Base-by-base conservation (phyloP, 2,888 invertebrate species). In the Pediacus dermestoides region DNA sequence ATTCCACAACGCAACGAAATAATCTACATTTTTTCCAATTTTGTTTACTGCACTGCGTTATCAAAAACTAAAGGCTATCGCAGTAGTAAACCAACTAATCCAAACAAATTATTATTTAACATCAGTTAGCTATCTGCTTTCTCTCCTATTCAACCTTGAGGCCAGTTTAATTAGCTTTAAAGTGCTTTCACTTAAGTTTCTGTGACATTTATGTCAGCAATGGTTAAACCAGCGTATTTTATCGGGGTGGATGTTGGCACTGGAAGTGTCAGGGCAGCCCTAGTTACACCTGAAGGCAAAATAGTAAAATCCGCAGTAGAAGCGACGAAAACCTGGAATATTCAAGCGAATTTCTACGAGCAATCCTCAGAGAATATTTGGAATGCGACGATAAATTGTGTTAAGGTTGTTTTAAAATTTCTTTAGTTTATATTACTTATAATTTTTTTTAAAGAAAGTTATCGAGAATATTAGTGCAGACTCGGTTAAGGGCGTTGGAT, bases 191-290 rank as follows among this genome's bases (percentile, higher is more conserved):
- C n/a, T n/a, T n/a, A n/a, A n/a, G n/a, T n/a, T n/a, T n/a, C n/a
- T n/a, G n/a, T n/a, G n/a, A n/a, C n/a, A n/a, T n/a, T n/a, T n/a
- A n/a, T n/a, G n/a, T n/a, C n/a, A n/a, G n/a, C n/a, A n/a, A n/a
- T n/a, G n/a, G n/a, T n/a, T n/a, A n/a, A n/a, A n/a, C n/a, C 11
- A 25, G 7, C 51, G 6, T 83, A 78, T 65, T 88, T 86, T 64
- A 73, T 91, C 58, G 91, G 91, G 39, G 88, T 95, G 7, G 96
- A 96, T 71, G 93, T 95, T 22, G 96, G 96, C 3, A 92, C 92
- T 1, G 86, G 86, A 8, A 93, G 94, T 71, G 91, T 80, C 1
- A 74, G 96, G 48, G 92, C 89, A 4, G 93, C 88, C 2, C 70
- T 95, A 18, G 85, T 93, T 2, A 71, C 77, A 35, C 68, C 74